Conservation (phyloP, 2,888 invertebrate species). For the Liopterus haemorrhoidalis region DNA sequence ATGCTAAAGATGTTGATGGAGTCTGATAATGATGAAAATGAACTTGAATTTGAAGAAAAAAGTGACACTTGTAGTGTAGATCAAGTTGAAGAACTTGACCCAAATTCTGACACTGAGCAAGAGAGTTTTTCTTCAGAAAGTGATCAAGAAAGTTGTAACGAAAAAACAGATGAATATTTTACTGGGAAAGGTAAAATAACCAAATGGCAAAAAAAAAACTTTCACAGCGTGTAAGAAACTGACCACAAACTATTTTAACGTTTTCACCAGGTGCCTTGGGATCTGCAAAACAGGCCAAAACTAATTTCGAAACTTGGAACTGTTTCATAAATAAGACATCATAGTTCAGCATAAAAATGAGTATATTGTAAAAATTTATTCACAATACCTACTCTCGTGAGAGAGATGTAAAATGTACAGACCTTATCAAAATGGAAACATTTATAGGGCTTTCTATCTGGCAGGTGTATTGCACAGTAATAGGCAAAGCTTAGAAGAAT, state of each 20-base stretch:
- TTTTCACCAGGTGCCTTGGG: not conserved
- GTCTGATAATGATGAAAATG: constrained; percentile 4
- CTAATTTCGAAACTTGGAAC: not conserved
- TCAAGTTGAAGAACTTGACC: not conserved
- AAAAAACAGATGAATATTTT: not conserved
- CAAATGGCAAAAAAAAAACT: constrained; percentile 1
- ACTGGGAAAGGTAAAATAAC: constrained; percentile 2
- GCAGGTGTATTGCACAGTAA: no score
- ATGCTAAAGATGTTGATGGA: not conserved
- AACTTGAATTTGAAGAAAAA: not conserved
- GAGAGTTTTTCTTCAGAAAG: constrained; percentile 1
- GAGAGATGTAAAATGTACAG: not conserved
- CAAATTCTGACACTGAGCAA: not conserved
- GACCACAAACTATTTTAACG: constrained; percentile 1
- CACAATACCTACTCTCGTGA: not conserved
- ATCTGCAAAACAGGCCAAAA: not conserved
- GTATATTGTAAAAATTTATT: no score
- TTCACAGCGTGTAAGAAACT: constrained; percentile 1
- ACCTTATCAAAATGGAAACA: constrained; percentile 1
- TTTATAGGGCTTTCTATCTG: no score
- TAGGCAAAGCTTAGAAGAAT: no score
- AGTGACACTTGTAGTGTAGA: not conserved
- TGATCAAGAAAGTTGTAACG: no score
- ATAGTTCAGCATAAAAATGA: not conserved
- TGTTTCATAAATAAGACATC: not conserved